Evolutionary conservation across 1,140 invertebrate species (phyloP).

Genomic region (Caerostris darwini): DNA sequence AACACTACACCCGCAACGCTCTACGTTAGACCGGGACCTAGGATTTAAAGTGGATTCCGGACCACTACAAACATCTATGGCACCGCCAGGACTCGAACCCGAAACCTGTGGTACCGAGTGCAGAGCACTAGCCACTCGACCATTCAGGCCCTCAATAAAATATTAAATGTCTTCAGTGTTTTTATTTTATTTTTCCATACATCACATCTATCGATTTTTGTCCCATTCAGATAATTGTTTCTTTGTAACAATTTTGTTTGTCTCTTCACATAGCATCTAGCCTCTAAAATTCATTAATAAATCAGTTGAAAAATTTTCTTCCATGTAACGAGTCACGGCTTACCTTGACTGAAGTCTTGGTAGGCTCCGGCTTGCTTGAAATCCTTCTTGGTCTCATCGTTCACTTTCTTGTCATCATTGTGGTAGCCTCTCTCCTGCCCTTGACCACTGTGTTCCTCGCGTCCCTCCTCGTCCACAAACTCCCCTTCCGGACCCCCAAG

Average conservation of each 20-base stretch:
- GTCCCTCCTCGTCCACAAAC: not conserved
- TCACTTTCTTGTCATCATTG: conserved; percentile 16
- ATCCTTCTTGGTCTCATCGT: conserved; percentile 26
- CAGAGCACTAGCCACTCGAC: too few species aligned
- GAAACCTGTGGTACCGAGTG: too few species aligned
- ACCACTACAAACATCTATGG: too few species aligned
- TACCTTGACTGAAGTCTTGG: conserved; percentile 51
- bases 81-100: too few species aligned
- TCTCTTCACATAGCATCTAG: not conserved
- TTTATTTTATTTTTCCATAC: not conserved
- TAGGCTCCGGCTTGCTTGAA: not conserved
- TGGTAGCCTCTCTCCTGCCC: conserved; percentile 42
- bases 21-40: too few species aligned
- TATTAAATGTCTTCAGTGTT: not conserved
- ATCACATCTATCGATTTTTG: not conserved
- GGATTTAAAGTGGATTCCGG: too few species aligned
- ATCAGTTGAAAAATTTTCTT: not conserved
- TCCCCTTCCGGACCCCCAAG: not conserved
- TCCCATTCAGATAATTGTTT: not conserved
- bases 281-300: too few species aligned
- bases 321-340: not conserved
- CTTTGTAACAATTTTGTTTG: not conserved
- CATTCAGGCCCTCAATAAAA: too few species aligned
- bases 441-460: not conserved
- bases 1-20: too few species aligned